Evolutionary conservation across 2,888 invertebrate genomes (phyloP).

Genomic region (Incurvaria masculella): DNA sequence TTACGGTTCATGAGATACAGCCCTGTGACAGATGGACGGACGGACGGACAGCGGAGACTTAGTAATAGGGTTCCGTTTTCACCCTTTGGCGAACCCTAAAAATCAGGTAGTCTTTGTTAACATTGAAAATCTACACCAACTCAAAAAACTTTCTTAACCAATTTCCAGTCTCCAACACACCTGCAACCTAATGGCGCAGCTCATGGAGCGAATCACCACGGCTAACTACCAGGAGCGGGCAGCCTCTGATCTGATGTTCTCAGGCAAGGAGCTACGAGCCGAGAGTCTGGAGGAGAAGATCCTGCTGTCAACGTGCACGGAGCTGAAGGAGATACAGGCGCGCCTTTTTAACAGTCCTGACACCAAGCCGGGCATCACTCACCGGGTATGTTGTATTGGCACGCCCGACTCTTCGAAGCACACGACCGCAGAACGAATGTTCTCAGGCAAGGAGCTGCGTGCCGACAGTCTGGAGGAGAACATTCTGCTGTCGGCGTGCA

Average conservation of each 20-base stretch:
- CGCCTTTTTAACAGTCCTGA: slow-evolving; percentile 41
- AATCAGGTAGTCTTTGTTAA: no score
- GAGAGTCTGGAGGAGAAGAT: slow-evolving; percentile 37
- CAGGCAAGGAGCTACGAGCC: slow-evolving; percentile 22
- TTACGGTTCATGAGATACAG: no score
- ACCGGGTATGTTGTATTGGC: no score
- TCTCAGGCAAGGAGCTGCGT: slow-evolving; percentile 19
- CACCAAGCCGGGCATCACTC: slow-evolving; percentile 39
- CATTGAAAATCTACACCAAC: no score
- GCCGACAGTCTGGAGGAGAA: slow-evolving; percentile 36
- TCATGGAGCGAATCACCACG: slow-evolving; percentile 69
- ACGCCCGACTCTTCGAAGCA: no score
- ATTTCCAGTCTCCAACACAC: slow-evolving; percentile 70
- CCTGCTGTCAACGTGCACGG: slow-evolving; percentile 30
- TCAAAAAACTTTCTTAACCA: not conserved
- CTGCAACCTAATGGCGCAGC: slow-evolving; percentile 71
- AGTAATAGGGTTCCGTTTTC: no score
- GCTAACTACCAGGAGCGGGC: slow-evolving; percentile 34
- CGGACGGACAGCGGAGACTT: no score
- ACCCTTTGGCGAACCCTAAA: no score
- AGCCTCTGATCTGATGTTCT: slow-evolving; percentile 25
- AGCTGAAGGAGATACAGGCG: slow-evolving; percentile 30
- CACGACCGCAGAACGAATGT: slow-evolving; percentile 28
- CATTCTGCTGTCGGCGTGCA: slow-evolving; percentile 33
- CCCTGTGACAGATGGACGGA: no score